phyloP scores from a whole-genome alignment of 1,140 invertebrate genomes.

The Drosophila lacteicornis region DNA sequence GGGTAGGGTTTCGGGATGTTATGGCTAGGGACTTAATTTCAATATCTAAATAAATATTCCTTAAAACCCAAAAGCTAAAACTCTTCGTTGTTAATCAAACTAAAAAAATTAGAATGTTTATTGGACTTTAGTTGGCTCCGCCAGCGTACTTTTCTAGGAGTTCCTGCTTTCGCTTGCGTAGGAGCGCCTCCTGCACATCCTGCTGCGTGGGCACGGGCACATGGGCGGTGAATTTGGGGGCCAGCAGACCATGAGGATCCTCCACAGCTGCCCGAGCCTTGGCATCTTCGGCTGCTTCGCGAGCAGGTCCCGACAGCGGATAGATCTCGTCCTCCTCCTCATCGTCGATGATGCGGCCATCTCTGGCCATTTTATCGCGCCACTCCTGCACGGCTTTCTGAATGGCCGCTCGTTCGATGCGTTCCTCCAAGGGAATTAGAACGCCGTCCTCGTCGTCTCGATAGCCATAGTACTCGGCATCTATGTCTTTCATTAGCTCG shows the following conservation, averaged over 20 bases:
- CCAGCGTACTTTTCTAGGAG: conserved; percentile 90
- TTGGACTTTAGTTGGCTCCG: conserved; percentile 37
- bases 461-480: conserved; percentile 99
- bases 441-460: conserved; percentile 99
- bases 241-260: conserved; percentile 76
- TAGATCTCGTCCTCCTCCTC: conserved; percentile 86
- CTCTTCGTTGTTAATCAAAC: background rate
- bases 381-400: conserved; percentile 88
- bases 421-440: conserved; percentile 94
- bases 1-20: background rate
- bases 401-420: conserved; percentile 90
- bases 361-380: conserved; percentile 88
- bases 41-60: too few species aligned
- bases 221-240: conserved; percentile 90
- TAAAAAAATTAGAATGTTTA: conserved; percentile 12
- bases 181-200: conserved; percentile 95
- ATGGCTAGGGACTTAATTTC: too few species aligned
- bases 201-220: conserved; percentile 94
- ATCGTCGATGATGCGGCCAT: conserved; percentile 85
- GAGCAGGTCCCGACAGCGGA: conserved; percentile 68
- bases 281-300: conserved; percentile 71
- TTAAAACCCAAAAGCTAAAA: too few species aligned
- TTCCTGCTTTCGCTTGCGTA: conserved; percentile 95
- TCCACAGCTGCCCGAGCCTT: conserved; percentile 47
- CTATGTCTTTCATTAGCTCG: conserved; percentile 98